Evolutionary conservation across 2,888 invertebrate genomes (phyloP).

Genomic region (Rhagonycha lutea): DNA sequence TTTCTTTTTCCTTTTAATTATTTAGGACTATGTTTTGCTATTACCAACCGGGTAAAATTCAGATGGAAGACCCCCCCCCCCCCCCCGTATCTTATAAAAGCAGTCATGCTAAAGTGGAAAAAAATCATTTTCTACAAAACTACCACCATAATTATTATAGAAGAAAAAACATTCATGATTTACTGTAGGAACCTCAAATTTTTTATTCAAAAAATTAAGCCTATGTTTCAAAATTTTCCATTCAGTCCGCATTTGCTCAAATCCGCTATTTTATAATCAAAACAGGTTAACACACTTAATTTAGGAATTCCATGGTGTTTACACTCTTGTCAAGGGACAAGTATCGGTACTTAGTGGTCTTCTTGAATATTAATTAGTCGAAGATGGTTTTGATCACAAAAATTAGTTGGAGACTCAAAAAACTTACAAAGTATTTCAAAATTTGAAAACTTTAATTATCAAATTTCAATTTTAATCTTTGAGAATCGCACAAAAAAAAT

Average conservation of each 20-base stretch:
- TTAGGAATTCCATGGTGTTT: conserved; percentile 1
- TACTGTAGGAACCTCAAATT: too few species aligned
- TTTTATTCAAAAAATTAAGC: too few species aligned
- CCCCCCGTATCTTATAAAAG: too few species aligned
- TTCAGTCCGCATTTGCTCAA: not conserved
- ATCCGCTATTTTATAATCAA: not conserved
- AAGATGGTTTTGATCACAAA: not conserved
- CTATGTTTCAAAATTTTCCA: too few species aligned
- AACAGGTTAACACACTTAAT: conserved; percentile 6
- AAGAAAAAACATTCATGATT: too few species aligned
- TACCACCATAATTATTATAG: too few species aligned
- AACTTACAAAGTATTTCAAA: not conserved
- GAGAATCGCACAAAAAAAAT: not conserved
- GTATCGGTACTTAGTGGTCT: conserved; percentile 5
- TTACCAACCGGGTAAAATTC: too few species aligned
- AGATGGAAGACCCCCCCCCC: too few species aligned
- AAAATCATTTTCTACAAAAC: too few species aligned
- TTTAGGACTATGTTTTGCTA: too few species aligned
- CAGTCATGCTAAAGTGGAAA: too few species aligned
- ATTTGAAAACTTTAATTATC: not conserved
- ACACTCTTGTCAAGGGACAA: not conserved
- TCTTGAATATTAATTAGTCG: conserved; percentile 5
- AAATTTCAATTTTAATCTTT: not conserved
- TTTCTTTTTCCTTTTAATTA: too few species aligned
- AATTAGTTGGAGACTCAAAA: not conserved